Conservation (phyloP, 2,797 vertebrate species). For the Heliangelus exortis region DNA sequence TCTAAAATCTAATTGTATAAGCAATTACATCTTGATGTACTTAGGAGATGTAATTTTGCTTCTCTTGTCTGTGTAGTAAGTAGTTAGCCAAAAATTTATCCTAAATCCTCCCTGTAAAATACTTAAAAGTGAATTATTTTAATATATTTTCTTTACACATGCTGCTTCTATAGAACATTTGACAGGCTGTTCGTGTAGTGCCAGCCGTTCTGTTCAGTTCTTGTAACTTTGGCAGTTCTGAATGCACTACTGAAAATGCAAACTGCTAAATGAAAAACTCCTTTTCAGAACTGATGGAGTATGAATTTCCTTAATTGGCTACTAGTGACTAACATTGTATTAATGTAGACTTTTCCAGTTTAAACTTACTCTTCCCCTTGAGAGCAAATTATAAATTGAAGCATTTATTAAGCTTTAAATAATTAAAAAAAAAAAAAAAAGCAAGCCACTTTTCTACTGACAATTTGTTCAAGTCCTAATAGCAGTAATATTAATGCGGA, state of each 20-base stretch:
- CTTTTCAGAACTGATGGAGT: background rate
- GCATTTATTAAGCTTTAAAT: background rate
- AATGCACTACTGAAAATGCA: background rate
- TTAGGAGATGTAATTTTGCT: background rate
- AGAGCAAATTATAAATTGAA: background rate
- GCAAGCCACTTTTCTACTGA: background rate
- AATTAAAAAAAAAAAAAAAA: background rate
- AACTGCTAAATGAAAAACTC: background rate
- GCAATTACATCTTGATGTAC: background rate
- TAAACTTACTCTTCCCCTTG: background rate
- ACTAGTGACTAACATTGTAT: background rate
- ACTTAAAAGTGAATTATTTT: background rate
- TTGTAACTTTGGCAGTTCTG: background rate
- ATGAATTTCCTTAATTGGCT: background rate
- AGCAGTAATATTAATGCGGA: background rate
- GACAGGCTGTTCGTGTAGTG: background rate
- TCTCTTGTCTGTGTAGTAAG: background rate
- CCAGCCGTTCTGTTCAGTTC: background rate
- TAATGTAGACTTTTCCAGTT: background rate
- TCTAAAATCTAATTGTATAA: background rate
- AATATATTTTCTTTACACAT: background rate
- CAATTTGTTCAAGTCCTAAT: background rate
- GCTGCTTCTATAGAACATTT: background rate
- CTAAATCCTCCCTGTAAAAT: background rate
- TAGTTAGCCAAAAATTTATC: background rate